Percentiles rank a stretch among this genome's conserved stretches.
Conservation (phyloP, 1,140 invertebrate genomes). For the Sinella curviseta region DNA sequence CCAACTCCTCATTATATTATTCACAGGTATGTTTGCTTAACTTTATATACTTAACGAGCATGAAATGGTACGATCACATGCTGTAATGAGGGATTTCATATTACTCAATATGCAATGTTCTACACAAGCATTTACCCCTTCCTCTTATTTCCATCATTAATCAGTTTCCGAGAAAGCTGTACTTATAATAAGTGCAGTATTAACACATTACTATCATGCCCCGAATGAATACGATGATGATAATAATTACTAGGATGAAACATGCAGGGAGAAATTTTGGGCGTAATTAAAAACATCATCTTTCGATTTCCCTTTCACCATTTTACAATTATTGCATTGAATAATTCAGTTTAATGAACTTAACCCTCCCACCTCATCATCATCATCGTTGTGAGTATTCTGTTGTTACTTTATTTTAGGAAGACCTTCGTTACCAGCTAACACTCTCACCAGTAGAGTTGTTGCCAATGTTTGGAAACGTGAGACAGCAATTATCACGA, state of each 20-base stretch:
- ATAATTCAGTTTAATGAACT: neutral
- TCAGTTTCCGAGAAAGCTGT: neutral
- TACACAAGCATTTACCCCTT: too few species aligned
- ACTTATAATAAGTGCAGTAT: too few species aligned
- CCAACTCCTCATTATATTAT: too few species aligned
- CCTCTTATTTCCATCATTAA: too few species aligned
- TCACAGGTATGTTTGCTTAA: too few species aligned
- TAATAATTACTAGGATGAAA: neutral
- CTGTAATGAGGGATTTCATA: too few species aligned
- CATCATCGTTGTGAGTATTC: neutral
- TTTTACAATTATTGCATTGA: neutral
- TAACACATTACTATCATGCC: neutral
- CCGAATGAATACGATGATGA: neutral
- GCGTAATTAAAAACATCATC: neutral
- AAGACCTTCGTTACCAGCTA: neutral
- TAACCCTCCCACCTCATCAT: neutral
- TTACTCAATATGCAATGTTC: too few species aligned
- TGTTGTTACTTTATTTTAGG: neutral
- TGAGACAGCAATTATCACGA: neutral
- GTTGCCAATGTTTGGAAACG: neutral
- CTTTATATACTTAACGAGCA: too few species aligned
- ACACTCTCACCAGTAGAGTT: too few species aligned
- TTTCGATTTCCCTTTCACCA: neutral
- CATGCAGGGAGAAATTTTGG: neutral
- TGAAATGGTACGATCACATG: too few species aligned